These are phyloP conservation scores for Drosophila rellima DNA, from an alignment of 2,888 invertebrate genomes.

Conservation along the genomic window DNA sequence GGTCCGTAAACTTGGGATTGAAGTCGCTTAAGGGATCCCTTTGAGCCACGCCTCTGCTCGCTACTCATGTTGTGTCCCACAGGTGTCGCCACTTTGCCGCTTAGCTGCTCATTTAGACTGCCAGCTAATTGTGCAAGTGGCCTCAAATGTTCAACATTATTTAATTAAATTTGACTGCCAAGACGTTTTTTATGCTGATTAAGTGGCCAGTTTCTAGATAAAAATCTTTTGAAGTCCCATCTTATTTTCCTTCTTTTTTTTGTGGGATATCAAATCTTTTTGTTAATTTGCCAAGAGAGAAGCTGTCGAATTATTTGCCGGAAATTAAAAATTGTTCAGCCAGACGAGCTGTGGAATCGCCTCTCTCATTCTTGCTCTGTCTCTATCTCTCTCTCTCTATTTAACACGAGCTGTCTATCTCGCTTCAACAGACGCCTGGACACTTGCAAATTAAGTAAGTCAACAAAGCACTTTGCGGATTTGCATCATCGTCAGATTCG, in stretches of 20 bases:
- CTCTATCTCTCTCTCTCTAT: constrained; percentile 2
- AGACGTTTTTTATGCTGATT: constrained; percentile 75
- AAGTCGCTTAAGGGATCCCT: too few species aligned
- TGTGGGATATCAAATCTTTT: constrained; percentile 4
- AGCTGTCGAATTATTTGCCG: constrained; percentile 56
- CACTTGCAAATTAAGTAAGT: constrained; percentile 79
- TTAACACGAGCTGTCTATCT: constrained; percentile 10
- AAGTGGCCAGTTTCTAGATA: constrained; percentile 63
- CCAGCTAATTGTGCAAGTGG: constrained; percentile 74
- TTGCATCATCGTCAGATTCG: constrained; percentile 54
- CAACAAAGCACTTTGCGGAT: constrained; percentile 81
- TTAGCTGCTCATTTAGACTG: constrained; percentile 68
- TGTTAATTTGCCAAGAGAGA: constrained; percentile 55
- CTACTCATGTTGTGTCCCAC: constrained; percentile 50
- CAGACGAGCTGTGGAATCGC: constrained; percentile 32
- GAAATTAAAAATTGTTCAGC: constrained; percentile 76
- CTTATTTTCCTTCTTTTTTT: constrained; percentile 7
- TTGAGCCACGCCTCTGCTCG: constrained; percentile 25
- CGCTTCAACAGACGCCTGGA: constrained; percentile 21
- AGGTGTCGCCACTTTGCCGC: constrained; percentile 76
- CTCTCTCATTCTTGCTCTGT: neutral
- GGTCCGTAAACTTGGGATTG: neutral
- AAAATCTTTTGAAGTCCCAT: constrained; percentile 66
- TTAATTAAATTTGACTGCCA: constrained; percentile 73
- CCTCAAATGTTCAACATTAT: constrained; percentile 66